These are phyloP conservation scores for Megamerina dolium DNA, from an alignment of 2,888 invertebrate genomes.

Conservation along the genomic window DNA sequence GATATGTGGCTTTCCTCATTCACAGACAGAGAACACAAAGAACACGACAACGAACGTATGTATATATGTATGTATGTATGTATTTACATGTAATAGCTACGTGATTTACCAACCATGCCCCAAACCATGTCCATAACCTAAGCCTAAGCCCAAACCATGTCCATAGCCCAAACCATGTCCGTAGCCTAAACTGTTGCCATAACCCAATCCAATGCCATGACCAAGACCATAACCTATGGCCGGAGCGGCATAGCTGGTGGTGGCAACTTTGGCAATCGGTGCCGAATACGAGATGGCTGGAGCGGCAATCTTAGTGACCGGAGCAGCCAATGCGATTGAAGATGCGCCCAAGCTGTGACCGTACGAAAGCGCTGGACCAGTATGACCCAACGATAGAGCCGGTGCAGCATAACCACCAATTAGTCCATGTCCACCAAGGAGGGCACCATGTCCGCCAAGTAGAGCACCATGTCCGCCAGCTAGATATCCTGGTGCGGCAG, in stretches of 20 bases:
- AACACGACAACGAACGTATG: too few species aligned
- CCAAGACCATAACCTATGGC: conserved; percentile 35
- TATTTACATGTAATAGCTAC: too few species aligned
- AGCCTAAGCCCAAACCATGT: conserved; percentile 20
- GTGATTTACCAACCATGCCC: conserved; percentile 42
- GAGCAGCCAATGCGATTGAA: conserved; percentile 19
- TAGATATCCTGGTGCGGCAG: conserved; percentile 43
- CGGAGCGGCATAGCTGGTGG: conserved; percentile 22
- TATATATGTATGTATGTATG: too few species aligned
- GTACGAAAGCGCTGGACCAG: conserved; percentile 24
- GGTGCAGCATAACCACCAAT: conserved; percentile 12
- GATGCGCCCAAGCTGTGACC: conserved; percentile 22
- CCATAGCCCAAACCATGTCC: conserved; percentile 18
- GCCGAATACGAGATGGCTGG: conserved; percentile 31
- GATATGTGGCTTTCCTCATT: too few species aligned
- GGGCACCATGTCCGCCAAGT: conserved; percentile 10
- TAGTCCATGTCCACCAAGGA: conserved; percentile 17
- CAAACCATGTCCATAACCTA: conserved; percentile 23
- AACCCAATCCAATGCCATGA: conserved; percentile 13
- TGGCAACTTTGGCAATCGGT: conserved; percentile 26
- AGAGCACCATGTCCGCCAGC: conserved; percentile 24
- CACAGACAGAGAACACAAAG: too few species aligned
- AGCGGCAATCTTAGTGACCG: conserved; percentile 21
- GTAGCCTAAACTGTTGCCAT: conserved; percentile 14
- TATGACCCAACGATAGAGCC: conserved; percentile 19